Percentiles rank a stretch among this genome's conserved stretches.
Conservation (phyloP, 2,113 vertebrate species). For the Ptilorrhoa leucosticta region DNA sequence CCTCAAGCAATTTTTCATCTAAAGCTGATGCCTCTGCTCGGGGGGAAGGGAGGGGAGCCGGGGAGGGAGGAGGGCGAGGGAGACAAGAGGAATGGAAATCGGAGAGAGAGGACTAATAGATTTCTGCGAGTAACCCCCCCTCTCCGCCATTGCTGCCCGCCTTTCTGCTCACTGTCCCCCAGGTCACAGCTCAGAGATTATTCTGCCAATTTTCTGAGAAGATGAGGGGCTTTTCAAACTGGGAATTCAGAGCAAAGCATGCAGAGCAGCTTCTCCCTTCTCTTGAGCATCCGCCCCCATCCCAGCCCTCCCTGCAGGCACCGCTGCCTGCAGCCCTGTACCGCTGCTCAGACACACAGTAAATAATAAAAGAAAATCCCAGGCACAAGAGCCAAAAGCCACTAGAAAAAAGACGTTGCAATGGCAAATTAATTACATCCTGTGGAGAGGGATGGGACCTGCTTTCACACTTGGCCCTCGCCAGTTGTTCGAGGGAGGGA, state of each 20-base stretch:
- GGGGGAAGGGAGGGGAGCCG: slow-evolving; percentile 28
- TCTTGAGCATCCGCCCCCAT: not conserved
- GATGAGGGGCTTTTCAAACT: slow-evolving; percentile 35
- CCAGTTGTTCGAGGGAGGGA: not conserved
- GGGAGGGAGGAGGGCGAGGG: slow-evolving; percentile 19
- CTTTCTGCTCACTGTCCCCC: not conserved
- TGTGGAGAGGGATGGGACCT: not conserved
- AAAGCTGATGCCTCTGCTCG: slow-evolving; percentile 71
- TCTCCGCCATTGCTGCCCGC: not conserved
- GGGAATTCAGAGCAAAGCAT: slow-evolving; percentile 12
- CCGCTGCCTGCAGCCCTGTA: not conserved
- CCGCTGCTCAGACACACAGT: not conserved
- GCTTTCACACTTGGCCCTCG: not conserved
- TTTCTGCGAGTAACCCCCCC: not conserved
- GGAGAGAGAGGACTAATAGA: slow-evolving; percentile 50
- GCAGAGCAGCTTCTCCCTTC: not conserved
- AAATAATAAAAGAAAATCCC: slow-evolving; percentile 46
- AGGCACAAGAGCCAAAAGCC: not conserved
- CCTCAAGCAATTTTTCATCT: slow-evolving; percentile 90
- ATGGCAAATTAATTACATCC: slow-evolving; percentile 59
- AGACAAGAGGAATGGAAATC: slow-evolving; percentile 65
- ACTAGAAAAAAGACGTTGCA: not conserved
- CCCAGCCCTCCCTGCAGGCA: not conserved
- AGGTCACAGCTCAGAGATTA: slow-evolving; percentile 39
- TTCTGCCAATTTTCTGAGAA: slow-evolving; percentile 49